phyloP scores from a whole-genome alignment of 2,888 invertebrate genomes.

The Zeuzera pyrina region DNA sequence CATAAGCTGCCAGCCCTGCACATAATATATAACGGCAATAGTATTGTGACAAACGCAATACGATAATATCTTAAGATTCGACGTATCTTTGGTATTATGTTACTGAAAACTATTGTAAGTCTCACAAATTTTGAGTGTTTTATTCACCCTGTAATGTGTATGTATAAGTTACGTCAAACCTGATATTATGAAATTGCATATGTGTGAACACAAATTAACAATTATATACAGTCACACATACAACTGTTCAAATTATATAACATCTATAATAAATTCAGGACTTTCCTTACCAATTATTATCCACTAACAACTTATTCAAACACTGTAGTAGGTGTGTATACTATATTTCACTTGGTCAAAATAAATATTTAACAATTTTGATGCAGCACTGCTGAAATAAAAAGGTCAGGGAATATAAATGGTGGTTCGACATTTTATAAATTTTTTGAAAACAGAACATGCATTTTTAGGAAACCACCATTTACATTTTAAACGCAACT shows the following conservation, averaged over 20 bases:
- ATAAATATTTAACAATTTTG: constrained; percentile 23
- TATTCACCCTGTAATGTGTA: too few species aligned
- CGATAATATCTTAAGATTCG: too few species aligned
- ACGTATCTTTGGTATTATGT: too few species aligned
- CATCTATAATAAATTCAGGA: constrained; percentile 34
- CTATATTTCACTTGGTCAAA: constrained; percentile 32
- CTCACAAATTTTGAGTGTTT: too few species aligned
- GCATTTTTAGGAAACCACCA: constrained; percentile 28
- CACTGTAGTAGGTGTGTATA: too few species aligned
- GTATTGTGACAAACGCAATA: neutral
- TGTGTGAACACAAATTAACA: too few species aligned
- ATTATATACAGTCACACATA: too few species aligned
- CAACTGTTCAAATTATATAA: too few species aligned
- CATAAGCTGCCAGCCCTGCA: constrained; percentile 89
- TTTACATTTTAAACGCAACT: constrained; percentile 33
- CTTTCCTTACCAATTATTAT: constrained; percentile 52
- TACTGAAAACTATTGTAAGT: too few species aligned
- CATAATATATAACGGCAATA: constrained; percentile 23
- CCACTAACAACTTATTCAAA: constrained; percentile 33
- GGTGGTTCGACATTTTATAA: constrained; percentile 26
- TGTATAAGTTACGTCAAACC: too few species aligned
- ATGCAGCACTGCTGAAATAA: constrained; percentile 47
- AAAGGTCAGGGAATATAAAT: constrained; percentile 33
- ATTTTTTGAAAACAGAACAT: constrained; percentile 11
- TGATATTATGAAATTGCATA: too few species aligned